These are phyloP conservation scores for Drosophila chauvacae DNA, from an alignment of 1,140 invertebrate species.

Conservation along the genomic window DNA sequence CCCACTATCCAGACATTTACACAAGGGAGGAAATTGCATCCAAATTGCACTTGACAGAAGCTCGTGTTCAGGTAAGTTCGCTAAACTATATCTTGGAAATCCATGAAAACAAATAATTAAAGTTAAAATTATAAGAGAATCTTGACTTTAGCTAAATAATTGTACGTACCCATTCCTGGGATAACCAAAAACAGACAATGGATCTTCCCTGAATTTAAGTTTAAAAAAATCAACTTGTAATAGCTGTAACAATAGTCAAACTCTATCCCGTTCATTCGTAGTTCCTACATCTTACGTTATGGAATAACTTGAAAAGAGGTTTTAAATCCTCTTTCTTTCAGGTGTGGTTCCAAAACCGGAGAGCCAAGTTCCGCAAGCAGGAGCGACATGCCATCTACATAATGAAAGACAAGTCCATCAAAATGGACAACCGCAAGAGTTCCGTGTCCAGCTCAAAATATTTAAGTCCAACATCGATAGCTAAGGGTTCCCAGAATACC, in stretches of 20 bases:
- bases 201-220: too few relatives aligned
- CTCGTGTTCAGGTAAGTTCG: slow-evolving; percentile 95
- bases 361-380: slow-evolving; percentile 73
- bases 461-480: slow-evolving; percentile 31
- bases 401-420: slow-evolving; percentile 71
- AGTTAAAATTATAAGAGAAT: background rate
- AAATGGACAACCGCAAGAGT: slow-evolving; percentile 61
- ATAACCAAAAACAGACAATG: too few relatives aligned
- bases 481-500: slow-evolving; percentile 45
- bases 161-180: too few relatives aligned
- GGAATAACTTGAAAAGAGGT: background rate
- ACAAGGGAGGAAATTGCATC: slow-evolving; percentile 99
- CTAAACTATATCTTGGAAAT: background rate
- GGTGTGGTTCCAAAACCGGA: slow-evolving; percentile 75
- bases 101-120: background rate
- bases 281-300: background rate
- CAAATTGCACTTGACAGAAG: slow-evolving; percentile 99
- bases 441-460: slow-evolving; percentile 47
- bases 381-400: slow-evolving; percentile 75
- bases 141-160: too few relatives aligned
- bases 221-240: too few relatives aligned
- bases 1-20: slow-evolving; percentile 99
- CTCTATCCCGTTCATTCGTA: too few relatives aligned
- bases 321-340: slow-evolving; percentile 18
- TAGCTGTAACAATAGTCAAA: too few relatives aligned